phyloP scores from a whole-genome alignment of 1,140 invertebrate genomes.

The Diploscapter pachys region DNA sequence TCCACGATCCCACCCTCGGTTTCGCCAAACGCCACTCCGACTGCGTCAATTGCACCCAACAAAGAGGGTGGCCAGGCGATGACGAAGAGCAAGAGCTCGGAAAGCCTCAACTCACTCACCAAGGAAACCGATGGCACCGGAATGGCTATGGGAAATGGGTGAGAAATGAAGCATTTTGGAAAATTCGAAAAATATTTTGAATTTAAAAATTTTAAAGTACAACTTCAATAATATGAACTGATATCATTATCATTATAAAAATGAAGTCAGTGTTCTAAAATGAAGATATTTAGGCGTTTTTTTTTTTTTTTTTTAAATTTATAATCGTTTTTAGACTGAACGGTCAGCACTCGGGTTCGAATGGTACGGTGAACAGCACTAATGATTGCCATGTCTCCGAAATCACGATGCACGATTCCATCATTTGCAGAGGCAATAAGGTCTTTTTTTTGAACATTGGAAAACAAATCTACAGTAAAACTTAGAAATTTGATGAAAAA shows the following conservation, averaged over 20 bases:
- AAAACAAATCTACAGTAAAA: no score
- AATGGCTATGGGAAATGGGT: no score
- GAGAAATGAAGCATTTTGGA: conserved; percentile 1
- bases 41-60: not conserved
- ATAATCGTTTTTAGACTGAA: not conserved
- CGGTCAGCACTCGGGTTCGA: conserved; percentile 8
- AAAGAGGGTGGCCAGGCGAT: not conserved
- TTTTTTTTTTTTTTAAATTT: not conserved
- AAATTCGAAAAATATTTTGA: not conserved
- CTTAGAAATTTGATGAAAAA: no score
- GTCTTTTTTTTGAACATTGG: no score
- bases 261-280: conserved; percentile 9
- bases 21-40: conserved; percentile 1
- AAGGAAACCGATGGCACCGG: not conserved
- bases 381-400: conserved; percentile 1
- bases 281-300: not conserved
- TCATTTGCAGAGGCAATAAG: no score
- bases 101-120: conserved; percentile 24
- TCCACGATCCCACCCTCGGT: not conserved
- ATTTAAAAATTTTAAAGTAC: not conserved
- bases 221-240: not conserved
- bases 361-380: conserved; percentile 2
- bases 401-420: not conserved
- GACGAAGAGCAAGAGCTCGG: conserved; percentile 30
- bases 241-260: not conserved